A percentile compares a stretch with the other conserved stretches of the same genome.
These are phyloP conservation scores for Syngnathoides biaculeatus DNA, from an alignment of 2,113 vertebrate species.

Conservation along the genomic window DNA sequence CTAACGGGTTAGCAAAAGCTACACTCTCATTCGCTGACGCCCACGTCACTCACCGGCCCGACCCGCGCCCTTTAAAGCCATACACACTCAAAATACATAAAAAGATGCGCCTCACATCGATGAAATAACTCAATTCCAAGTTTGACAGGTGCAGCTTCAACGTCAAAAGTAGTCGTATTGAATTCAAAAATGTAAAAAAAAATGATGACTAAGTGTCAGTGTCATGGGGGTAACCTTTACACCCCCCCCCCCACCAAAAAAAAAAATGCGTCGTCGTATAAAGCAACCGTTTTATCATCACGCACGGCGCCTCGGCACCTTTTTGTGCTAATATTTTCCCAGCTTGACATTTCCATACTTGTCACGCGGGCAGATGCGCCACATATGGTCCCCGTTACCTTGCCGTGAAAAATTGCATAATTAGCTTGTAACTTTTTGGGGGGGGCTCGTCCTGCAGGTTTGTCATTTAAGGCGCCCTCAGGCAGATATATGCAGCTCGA, in stretches of 20 bases:
- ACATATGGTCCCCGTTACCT: constrained; percentile 59
- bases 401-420: constrained; percentile 62
- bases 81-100: neutral
- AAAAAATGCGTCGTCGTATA: neutral
- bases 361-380: constrained; percentile 53
- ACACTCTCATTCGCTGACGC: neutral
- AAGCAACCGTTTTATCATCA: neutral
- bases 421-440: constrained; percentile 56
- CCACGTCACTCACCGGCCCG: neutral
- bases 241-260: no score
- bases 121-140: neutral
- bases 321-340: constrained; percentile 65
- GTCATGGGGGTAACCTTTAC: no score
- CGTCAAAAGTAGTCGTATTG: neutral
- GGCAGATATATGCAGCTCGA: constrained; percentile 29
- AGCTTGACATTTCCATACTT: constrained; percentile 59
- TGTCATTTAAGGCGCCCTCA: constrained; percentile 37
- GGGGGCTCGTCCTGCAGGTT: constrained; percentile 48
- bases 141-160: neutral
- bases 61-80: neutral
- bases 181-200: no score
- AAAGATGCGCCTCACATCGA: neutral
- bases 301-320: constrained; percentile 28
- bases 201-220: no score
- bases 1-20: no score